Evolutionary conservation across 1,140 invertebrate species (phyloP), one percentile per base, ranked within the genome.

Genomic region (Calliopsis andreniformis): DNA sequence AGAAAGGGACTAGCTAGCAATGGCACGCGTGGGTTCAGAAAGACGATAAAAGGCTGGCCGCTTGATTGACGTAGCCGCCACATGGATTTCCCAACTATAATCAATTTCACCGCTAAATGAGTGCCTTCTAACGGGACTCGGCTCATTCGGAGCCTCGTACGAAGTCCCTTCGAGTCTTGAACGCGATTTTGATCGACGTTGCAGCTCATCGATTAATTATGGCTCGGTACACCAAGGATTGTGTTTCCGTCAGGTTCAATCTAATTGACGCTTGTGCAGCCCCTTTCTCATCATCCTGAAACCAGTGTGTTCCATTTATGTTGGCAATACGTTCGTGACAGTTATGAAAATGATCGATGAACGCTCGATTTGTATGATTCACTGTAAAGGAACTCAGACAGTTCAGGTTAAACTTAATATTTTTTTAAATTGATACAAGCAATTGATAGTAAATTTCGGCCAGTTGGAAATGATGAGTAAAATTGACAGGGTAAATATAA

Each of bases 41-140:
- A 63, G 61, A 55, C 71, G 76, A 79, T 83, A 83, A 83, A 83
- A 79, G 62, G 14, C 35, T 8, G 28, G 43, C 12, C 2, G 35
- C 55, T 82, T 75, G 69, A 75, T 82, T 66, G 76, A 75, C 61
- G 66, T 16, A 43, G 28, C 47, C 47, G 10, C 45, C 61, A 47
- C 23, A 35, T 35, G 49, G 32, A 69, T 77, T 83, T 83, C 80
- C 51, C 55, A 76, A 82, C 66, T 55, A 20, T 68, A 83, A 83
- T 83, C 67, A 78, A 83, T 82, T 76, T 83, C 20, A 76, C 61
- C 70, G 43, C n/a, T 23, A 66, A 83, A 83, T 68, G 67, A 71
- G 28, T 39, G 1, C 30, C 30, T 55, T 35, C 45, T 62, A 82
- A 78, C 64, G 51, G 80, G 35, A 77, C 20, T 10, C 1, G 10